Evolutionary conservation across 2,888 invertebrate species (phyloP).

Genomic region (Imbricaverruca yamaguchii): DNA sequence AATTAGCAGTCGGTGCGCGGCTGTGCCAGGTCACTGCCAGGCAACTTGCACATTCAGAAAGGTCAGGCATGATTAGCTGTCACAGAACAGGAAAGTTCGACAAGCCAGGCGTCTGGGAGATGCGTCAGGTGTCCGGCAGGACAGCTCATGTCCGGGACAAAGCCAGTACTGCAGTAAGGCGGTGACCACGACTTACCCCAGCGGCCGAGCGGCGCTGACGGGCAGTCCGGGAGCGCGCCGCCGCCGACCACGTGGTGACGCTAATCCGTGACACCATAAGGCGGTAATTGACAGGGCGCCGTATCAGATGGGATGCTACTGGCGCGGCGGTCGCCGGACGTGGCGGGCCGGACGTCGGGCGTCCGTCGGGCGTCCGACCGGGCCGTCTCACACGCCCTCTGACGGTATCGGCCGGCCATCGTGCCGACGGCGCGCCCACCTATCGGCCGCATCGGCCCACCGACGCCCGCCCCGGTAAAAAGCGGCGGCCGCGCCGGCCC

Average conservation of each 20-base stretch:
- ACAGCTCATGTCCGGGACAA: no score
- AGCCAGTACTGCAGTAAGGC: no score
- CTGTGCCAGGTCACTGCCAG: no score
- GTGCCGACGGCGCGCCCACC: not conserved
- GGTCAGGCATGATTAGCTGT: no score
- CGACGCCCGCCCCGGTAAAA: not conserved
- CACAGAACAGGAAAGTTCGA: no score
- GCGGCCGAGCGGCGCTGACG: no score
- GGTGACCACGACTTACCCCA: not conserved
- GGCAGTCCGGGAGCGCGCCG: not conserved
- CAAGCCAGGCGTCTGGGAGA: no score
- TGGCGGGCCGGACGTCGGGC: not conserved
- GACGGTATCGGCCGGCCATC: not conserved
- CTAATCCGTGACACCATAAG: not conserved
- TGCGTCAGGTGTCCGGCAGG: no score
- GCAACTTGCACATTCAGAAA: no score
- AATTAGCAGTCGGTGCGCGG: no score
- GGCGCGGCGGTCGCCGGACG: not conserved
- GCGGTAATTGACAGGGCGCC: not conserved
- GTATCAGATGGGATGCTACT: not conserved
- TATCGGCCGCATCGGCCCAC: not conserved
- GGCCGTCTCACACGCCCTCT: not conserved
- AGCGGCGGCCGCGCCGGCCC: no score
- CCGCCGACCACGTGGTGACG: not conserved
- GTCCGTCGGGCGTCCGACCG: not conserved